Evolutionary conservation across 2,797 vertebrate genomes (phyloP).

Genomic region (Eulemur mongoz): DNA sequence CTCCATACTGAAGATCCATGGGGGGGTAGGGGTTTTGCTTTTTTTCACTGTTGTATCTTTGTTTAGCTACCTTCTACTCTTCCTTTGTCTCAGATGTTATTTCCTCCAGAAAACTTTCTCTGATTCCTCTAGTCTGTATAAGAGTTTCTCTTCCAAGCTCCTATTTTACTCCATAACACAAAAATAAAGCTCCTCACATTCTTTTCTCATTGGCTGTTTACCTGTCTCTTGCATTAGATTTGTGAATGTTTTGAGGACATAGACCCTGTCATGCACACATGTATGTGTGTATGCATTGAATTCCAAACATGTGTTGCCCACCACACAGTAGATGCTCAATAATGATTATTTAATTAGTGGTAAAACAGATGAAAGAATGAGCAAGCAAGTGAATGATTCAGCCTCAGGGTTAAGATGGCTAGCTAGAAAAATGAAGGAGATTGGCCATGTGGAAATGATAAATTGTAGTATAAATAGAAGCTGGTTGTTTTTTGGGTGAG

Average conservation of each 20-base stretch:
- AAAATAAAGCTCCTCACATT: neutral
- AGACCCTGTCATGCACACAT: neutral
- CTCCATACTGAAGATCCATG: neutral
- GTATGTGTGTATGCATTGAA: neutral
- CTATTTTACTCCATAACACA: neutral
- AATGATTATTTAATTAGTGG: slow-evolving; percentile 31
- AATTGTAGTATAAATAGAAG: neutral
- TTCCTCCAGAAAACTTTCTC: slow-evolving; percentile 15
- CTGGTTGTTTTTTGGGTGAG: neutral
- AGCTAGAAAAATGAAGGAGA: slow-evolving; percentile 22
- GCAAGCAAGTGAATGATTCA: neutral
- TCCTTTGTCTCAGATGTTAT: neutral
- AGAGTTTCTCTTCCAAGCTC: neutral
- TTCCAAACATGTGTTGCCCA: neutral
- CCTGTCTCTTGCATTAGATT: neutral
- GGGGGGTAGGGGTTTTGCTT: neutral
- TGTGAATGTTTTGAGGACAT: slow-evolving; percentile 5
- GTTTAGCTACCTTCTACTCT: neutral
- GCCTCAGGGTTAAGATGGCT: neutral
- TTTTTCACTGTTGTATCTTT: neutral
- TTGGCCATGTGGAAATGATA: neutral
- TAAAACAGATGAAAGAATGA: neutral
- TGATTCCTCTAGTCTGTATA: neutral
- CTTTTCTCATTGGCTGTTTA: neutral
- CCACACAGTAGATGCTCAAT: neutral